Percentiles rank a stretch among this genome's conserved stretches.
phyloP scores from a whole-genome alignment of 2,888 invertebrate species.

The Xanthia icteritia region DNA sequence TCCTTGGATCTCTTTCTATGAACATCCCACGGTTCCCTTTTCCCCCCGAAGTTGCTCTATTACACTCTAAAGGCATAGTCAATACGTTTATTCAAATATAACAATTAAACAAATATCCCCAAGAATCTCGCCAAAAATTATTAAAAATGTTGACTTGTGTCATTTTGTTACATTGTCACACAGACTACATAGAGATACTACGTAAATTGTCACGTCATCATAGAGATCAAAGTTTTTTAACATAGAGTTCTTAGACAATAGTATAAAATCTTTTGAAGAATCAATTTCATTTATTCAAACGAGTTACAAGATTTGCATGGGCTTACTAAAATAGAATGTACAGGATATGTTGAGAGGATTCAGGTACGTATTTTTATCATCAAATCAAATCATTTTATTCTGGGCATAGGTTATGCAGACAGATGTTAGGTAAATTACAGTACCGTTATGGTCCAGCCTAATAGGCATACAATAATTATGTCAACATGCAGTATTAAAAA shows the following conservation, averaged over 20 bases:
- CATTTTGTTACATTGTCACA: conserved; percentile 15
- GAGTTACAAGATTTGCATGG: conserved; percentile 2
- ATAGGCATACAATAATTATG: no score
- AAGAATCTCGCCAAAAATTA: conserved; percentile 13
- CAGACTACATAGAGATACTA: no score
- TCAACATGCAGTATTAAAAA: no score
- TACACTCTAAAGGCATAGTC: conserved; percentile 79
- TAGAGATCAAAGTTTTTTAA: not conserved
- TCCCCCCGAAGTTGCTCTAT: conserved; percentile 80
- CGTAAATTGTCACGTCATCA: no score
- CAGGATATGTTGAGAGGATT: conserved; percentile 31
- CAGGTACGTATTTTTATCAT: conserved; percentile 17
- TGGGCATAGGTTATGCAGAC: no score
- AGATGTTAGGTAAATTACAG: no score
- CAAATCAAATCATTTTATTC: not conserved
- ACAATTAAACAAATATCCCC: not conserved
- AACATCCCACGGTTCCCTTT: conserved; percentile 84
- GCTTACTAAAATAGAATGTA: not conserved
- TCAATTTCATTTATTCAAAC: not conserved
- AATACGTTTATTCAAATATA: conserved; percentile 23
- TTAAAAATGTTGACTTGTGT: conserved; percentile 38
- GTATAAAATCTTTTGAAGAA: not conserved
- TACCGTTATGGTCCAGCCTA: no score
- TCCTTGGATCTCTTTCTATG: conserved; percentile 79
- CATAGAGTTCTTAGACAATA: not conserved